Evolutionary conservation across 1,140 invertebrate genomes (phyloP), one percentile per base, ranked within the genome.

Genomic region (Sinella curviseta): DNA sequence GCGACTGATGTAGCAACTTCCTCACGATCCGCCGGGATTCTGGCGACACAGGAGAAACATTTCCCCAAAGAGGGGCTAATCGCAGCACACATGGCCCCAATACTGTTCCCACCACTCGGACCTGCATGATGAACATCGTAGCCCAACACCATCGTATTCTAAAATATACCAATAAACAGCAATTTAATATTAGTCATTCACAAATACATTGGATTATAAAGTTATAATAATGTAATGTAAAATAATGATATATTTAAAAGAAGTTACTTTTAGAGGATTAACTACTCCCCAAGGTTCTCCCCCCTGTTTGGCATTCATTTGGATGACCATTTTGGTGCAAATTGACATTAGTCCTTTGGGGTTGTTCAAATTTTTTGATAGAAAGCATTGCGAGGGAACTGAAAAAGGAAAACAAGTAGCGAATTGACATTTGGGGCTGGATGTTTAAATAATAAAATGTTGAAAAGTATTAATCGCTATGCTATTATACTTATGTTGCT

Each of bases 101-200:
- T 89, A 81, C 90, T 92, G 14, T 85, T 81, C 57, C 87, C 86
- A 48, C 83, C 78, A 16, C 86, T 86, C 0, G 83, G 54, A 0
- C 88, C 86, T 75, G 90, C 92, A 87, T 98, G 96, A 86, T 94
- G 97, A 0, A 94, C 92, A 85, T 98, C 97, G 28, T 98, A 93
- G 17, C 97, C 97, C 82, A 94, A 90, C 0, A 97, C 89, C 96
- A 97, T 97, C n/a, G 90, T 85, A 57, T 89, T 88, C 88, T 89
- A 75, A 4, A 75, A 75, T 48, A 30, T 3, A 24, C n/a, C n/a
- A n/a, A n/a, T n/a, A n/a, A n/a, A n/a, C n/a, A n/a, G n/a, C n/a
- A n/a, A n/a, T n/a, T n/a, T n/a, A n/a, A n/a, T n/a, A n/a, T n/a
- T n/a, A n/a, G n/a, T n/a, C n/a, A n/a, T n/a, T n/a, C n/a, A n/a